These are phyloP conservation scores for Mola mola DNA, from an alignment of 2,113 vertebrate species.

Conservation along the genomic window DNA sequence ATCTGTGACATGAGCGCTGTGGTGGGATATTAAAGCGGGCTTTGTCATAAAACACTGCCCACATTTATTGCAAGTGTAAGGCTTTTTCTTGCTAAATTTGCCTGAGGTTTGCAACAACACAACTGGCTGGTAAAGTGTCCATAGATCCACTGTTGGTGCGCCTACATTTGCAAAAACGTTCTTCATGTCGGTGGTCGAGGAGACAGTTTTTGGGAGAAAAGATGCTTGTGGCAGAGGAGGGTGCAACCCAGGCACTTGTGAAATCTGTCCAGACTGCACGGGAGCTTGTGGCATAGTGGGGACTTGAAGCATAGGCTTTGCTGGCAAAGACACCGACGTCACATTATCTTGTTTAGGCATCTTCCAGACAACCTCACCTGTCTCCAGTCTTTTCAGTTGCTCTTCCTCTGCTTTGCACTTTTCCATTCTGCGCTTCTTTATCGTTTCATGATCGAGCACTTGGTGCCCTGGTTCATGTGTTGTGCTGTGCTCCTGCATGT, in stretches of 20 bases:
- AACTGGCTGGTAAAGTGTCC: constrained; percentile 75
- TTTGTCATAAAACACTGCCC: constrained; percentile 58
- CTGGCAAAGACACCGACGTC: constrained; percentile 12
- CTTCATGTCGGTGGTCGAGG: not conserved
- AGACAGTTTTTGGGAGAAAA: constrained; percentile 13
- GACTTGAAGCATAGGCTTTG: not conserved
- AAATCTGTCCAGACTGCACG: not conserved
- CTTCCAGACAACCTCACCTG: constrained; percentile 57
- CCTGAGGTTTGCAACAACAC: constrained; percentile 54
- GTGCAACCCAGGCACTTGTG: constrained; percentile 48
- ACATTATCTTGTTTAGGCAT: not conserved
- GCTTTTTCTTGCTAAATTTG: constrained; percentile 36
- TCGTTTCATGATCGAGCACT: constrained; percentile 61
- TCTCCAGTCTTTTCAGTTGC: constrained; percentile 58
- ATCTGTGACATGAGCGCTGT: constrained; percentile 57
- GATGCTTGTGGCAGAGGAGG: constrained; percentile 4
- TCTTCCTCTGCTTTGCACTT: constrained; percentile 54
- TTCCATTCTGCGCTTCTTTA: constrained; percentile 64
- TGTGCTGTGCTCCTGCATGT: constrained; percentile 68
- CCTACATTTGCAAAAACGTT: constrained; percentile 47
- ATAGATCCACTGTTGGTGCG: constrained; percentile 73
- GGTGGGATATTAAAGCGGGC: constrained; percentile 55
- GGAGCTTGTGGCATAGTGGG: constrained; percentile 7
- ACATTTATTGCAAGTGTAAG: constrained; percentile 69
- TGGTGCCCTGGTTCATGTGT: constrained; percentile 71